Evolutionary conservation across 1,140 invertebrate species (phyloP).

Genomic region (Microplitis demolitor): DNA sequence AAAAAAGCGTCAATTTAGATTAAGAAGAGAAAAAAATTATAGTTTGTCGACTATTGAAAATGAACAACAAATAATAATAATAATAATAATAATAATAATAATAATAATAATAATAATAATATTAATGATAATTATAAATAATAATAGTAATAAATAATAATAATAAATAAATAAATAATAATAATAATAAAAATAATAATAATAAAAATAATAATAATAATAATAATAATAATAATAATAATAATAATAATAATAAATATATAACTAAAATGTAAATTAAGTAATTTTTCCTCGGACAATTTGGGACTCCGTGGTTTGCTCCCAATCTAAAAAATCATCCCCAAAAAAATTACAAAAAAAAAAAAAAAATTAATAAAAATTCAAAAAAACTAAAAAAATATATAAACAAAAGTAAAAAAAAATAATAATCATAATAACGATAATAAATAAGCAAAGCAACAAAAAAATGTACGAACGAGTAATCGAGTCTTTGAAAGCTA

Average conservation of each 20-base stretch:
- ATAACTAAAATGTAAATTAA: background rate
- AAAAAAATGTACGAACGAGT: background rate
- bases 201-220: too few species aligned
- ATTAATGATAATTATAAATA: background rate
- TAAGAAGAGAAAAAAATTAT: background rate
- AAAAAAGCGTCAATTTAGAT: background rate
- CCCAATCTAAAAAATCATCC: background rate
- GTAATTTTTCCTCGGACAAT: slow-evolving; percentile 2
- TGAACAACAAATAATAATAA: background rate
- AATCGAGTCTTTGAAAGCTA: background rate
- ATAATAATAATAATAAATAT: slow-evolving; percentile 10
- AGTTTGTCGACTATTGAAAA: background rate
- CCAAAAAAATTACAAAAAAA: background rate
- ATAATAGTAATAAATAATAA: slow-evolving; percentile 9
- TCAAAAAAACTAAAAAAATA: background rate
- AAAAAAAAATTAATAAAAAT: slow-evolving; percentile 1
- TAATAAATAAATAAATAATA: background rate
- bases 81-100: background rate
- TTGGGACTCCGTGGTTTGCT: slow-evolving; percentile 8
- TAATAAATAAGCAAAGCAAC: background rate
- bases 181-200: background rate
- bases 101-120: background rate
- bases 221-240: too few species aligned
- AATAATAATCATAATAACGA: too few species aligned
- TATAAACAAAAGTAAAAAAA: too few species aligned